phyloP scores from a whole-genome alignment of 2,797 vertebrate species.

The Anguilla marmorata region DNA sequence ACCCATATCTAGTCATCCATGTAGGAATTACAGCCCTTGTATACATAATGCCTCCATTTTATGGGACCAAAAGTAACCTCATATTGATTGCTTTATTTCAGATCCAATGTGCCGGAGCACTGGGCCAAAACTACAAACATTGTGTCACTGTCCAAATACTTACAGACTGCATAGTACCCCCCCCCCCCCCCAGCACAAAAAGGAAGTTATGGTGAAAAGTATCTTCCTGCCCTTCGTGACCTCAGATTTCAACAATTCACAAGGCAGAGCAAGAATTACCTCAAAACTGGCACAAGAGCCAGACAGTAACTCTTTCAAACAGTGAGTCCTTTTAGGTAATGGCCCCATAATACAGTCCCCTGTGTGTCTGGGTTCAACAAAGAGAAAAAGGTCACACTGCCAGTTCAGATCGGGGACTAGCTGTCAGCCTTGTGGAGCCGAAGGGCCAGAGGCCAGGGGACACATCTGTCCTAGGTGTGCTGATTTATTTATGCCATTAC shows the following conservation, averaged over 20 bases:
- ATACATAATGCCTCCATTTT: not conserved
- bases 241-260: not conserved
- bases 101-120: not conserved
- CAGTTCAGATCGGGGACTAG: conserved; percentile 15
- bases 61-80: not conserved
- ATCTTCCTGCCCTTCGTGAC: not conserved
- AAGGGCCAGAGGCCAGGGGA: not conserved
- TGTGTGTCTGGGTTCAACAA: not conserved
- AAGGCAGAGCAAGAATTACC: not conserved
- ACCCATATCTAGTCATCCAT: not conserved
- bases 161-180: not conserved
- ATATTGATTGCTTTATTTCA: not conserved
- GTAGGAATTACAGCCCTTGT: not conserved
- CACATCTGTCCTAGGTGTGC: not conserved
- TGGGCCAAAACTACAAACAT: too few relatives aligned
- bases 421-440: not conserved
- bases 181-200: not conserved
- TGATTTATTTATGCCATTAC: not conserved
- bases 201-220: not conserved
- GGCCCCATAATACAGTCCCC: not conserved
- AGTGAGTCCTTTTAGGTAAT: not conserved
- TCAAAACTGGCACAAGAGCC: not conserved
- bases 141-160: too few relatives aligned
- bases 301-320: not conserved
- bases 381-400: conserved; percentile 15